These are phyloP conservation scores for Ostrea edulis DNA, from an alignment of 1,140 invertebrate species.

Conservation along the genomic window DNA sequence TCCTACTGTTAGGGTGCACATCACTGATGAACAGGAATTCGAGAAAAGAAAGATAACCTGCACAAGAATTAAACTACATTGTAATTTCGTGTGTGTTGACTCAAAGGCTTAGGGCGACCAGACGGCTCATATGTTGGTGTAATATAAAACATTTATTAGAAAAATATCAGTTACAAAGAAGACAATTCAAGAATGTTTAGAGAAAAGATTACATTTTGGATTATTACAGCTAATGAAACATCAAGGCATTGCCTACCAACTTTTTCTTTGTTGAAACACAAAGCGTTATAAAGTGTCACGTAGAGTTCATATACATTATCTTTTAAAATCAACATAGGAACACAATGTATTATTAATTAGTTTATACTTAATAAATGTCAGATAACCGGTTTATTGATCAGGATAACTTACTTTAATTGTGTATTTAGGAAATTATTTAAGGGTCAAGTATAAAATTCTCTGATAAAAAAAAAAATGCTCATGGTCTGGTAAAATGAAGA, in stretches of 20 bases:
- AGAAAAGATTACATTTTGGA: slow-evolving; percentile 25
- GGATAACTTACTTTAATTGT: neutral
- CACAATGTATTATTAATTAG: neutral
- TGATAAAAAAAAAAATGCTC: neutral
- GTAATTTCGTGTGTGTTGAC: neutral
- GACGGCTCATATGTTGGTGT: neutral
- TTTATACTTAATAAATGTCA: slow-evolving; percentile 13
- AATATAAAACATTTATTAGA: slow-evolving; percentile 14
- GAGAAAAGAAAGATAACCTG: neutral
- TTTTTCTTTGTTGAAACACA: slow-evolving; percentile 7
- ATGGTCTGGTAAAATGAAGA: no score
- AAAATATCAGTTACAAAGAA: neutral
- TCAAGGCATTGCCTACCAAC: neutral
- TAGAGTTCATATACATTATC: neutral
- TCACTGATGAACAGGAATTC: neutral
- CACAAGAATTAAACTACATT: neutral
- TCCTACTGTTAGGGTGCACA: neutral
- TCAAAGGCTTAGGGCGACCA: neutral
- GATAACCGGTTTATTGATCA: slow-evolving; percentile 18
- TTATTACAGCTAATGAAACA: neutral
- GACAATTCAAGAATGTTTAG: slow-evolving; percentile 18
- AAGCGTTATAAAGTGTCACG: neutral
- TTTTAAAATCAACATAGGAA: neutral
- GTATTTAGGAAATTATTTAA: neutral
- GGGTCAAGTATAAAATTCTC: neutral